phyloP scores from a whole-genome alignment of 2,797 vertebrate genomes.

The Peromyscus attwateri region DNA sequence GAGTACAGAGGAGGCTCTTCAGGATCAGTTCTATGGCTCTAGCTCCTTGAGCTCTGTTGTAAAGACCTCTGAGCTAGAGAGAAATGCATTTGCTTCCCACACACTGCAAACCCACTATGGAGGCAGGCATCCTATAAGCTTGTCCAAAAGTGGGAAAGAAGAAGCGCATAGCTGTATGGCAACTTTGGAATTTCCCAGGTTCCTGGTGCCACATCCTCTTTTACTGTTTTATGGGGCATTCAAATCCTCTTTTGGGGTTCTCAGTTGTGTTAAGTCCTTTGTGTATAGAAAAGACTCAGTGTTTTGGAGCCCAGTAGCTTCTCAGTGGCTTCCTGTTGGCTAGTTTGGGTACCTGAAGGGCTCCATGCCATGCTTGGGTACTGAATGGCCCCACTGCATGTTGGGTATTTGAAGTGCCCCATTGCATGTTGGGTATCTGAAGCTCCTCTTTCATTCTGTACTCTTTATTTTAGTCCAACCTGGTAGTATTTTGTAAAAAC shows the following conservation, averaged over 20 bases:
- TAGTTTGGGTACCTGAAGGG: not conserved
- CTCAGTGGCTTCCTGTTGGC: not conserved
- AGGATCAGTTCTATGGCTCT: not conserved
- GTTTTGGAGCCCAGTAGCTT: not conserved
- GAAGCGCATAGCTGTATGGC: too few relatives aligned
- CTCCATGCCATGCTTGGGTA: not conserved
- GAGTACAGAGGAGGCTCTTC: not conserved
- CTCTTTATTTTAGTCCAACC: constrained; percentile 41
- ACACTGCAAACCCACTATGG: not conserved
- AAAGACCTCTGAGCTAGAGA: not conserved
- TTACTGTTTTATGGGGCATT: not conserved
- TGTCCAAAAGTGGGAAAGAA: not conserved
- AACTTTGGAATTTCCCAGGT: not conserved
- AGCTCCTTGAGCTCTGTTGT: not conserved
- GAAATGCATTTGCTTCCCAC: not conserved
- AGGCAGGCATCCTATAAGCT: not conserved
- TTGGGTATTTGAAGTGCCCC: not conserved
- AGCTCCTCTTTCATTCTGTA: not conserved
- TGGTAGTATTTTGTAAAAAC: not conserved
- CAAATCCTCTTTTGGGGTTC: not conserved
- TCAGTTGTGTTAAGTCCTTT: not conserved
- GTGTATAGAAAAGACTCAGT: not conserved
- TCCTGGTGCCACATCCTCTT: not conserved
- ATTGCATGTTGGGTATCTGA: not conserved
- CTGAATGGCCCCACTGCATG: not conserved